Base-by-base conservation (phyloP, 2,888 invertebrate genomes). In the Anaspis maculata region DNA sequence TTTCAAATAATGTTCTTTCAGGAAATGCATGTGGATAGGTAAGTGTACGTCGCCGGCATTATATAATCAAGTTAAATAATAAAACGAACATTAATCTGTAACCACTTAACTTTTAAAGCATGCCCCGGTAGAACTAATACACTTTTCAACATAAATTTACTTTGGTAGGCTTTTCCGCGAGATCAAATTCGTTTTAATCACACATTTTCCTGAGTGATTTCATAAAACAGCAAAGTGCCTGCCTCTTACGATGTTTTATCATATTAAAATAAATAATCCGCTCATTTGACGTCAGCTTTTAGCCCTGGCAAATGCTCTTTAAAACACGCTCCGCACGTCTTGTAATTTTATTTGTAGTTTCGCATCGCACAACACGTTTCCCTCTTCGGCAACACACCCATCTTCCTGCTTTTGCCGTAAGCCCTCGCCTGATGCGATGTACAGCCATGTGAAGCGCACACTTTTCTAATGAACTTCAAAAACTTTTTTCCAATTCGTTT, bases 151-250 rank as follows among this genome's bases (percentile, higher is more conserved):
- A 47, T 46, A 56, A 59, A 59, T 54, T 57, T 52, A 52, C 56
- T 56, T 56, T 52, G 36, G 41, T 42, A 45, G 46, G 52, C 53
- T 59, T 58, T 60, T 59, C 57, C 56, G 46, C 56, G 47, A 54
- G 56, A 62, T 62, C 59, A 60, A 62, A 60, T 61, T 60, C 56
- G 53, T 59, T 61, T 58, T 58, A 58, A 60, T 59, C 57, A 59
- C 56, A 55, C 58, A 53, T 57, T 54, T 57, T 51, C 52, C 53
- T 45, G 46, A 56, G 54, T 55, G 53, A 56, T 56, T 56, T 52
- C 49, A 54, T 55, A 54, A 56, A 56, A 52, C 44, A 44, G 43
- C 48, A 48, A 54, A 52, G 55, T 54, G 51, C 52, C 41, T 52
- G 51, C 50, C 52, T 52, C 52, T 54, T 52, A 50, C 48, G 39